Evolutionary conservation across 2,113 vertebrate species (phyloP).

Genomic region (Nothoprocta pentlandii): DNA sequence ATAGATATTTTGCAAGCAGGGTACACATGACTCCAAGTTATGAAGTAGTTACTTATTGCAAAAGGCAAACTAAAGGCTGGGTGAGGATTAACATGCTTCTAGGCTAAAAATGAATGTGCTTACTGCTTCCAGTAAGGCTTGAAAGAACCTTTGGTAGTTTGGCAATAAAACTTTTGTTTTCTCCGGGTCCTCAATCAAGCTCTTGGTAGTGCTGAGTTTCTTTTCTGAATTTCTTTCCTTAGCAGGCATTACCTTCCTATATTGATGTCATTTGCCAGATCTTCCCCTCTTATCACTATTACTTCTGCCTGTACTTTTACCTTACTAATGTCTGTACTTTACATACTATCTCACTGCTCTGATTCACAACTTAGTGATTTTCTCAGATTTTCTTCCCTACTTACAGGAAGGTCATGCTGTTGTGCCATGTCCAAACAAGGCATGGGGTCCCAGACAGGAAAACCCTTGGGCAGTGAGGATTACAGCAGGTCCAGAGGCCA

Average conservation of each 20-base stretch:
- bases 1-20: not conserved
- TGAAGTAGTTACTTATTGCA: not conserved
- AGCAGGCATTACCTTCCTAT: not conserved
- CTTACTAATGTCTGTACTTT: not conserved
- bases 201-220: not conserved
- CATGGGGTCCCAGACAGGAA: not conserved
- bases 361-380: not conserved
- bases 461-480: not conserved
- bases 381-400: not conserved
- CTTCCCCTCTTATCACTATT: not conserved
- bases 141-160: not conserved
- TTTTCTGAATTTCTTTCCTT: not conserved
- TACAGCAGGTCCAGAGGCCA: not conserved
- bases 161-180: not conserved
- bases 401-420: not conserved
- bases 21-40: not conserved
- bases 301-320: not conserved
- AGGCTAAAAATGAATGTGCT: not conserved
- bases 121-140: not conserved
- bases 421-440: not conserved
- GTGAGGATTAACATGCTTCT: not conserved
- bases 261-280: not conserved
- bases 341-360: not conserved
- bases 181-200: not conserved
- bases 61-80: not conserved